Evolutionary conservation across 1,140 invertebrate species (phyloP).

Genomic region (Macrotrachela quadricornifera): DNA sequence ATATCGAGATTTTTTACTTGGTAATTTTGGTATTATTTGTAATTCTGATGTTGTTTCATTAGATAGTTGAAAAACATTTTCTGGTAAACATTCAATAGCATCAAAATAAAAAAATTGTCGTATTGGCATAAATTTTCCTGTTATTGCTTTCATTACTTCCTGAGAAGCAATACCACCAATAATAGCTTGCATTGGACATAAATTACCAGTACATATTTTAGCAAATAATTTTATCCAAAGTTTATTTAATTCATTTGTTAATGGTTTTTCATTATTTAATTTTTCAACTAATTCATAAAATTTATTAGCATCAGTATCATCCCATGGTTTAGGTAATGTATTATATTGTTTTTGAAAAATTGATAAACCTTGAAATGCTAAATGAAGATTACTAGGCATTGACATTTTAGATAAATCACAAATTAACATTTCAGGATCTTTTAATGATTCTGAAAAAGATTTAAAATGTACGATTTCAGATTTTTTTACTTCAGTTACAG

Average conservation of each 20-base stretch:
- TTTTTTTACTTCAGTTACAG: conserved; percentile 87
- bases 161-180: conserved; percentile 86
- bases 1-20: conserved; percentile 45
- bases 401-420: conserved; percentile 91
- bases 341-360: neutral
- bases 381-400: conserved; percentile 61
- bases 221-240: conserved; percentile 44
- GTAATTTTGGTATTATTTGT: no score
- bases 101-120: conserved; percentile 89
- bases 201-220: conserved; percentile 44
- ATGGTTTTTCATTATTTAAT: conserved; percentile 15
- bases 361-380: conserved; percentile 50
- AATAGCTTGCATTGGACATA: conserved; percentile 75
- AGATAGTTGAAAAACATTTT: conserved; percentile 25
- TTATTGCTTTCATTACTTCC: conserved; percentile 73
- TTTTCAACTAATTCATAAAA: neutral
- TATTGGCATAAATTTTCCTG: conserved; percentile 86
- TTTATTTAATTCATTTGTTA: conserved; percentile 47
- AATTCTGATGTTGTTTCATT: neutral
- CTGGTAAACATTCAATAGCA: conserved; percentile 73
- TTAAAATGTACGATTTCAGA: conserved; percentile 46
- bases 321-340: conserved; percentile 3
- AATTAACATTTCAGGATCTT: conserved; percentile 59
- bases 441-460: conserved; percentile 49
- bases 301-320: neutral